Conservation (phyloP, 2,888 invertebrate genomes). For the Taphrorychus bicolor region DNA sequence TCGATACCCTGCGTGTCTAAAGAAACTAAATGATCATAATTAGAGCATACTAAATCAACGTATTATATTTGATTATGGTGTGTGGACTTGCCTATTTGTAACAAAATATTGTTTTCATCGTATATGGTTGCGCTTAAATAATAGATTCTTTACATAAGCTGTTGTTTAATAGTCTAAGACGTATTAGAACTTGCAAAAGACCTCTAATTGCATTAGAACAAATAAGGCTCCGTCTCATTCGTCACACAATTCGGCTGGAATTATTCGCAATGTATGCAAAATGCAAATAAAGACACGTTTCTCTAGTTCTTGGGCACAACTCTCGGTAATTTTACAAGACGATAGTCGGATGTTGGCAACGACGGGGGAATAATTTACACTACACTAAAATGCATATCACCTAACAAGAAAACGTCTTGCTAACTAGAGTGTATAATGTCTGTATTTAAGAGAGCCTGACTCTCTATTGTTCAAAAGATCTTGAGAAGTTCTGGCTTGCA, state of each 20-base stretch:
- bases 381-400: conserved; percentile 48
- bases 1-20: conserved; percentile 36
- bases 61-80: conserved; percentile 33
- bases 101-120: conserved; percentile 2
- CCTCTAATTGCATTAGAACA: not conserved
- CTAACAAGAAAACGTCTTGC: conserved; percentile 55
- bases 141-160: not conserved
- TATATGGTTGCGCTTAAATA: no score
- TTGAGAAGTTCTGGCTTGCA: conserved; percentile 51
- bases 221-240: conserved; percentile 8
- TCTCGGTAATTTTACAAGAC: conserved; percentile 22
- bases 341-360: conserved; percentile 28
- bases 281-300: conserved; percentile 19
- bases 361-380: conserved; percentile 47
- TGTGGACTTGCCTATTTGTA: conserved; percentile 18
- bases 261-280: conserved; percentile 28
- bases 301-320: conserved; percentile 25
- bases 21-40: conserved; percentile 36
- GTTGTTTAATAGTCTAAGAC: not conserved
- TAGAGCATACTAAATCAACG: conserved; percentile 36
- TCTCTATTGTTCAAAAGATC: conserved; percentile 56
- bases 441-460: conserved; percentile 60
- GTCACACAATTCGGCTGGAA: conserved; percentile 24
- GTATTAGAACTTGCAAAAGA: no score
- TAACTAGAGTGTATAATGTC: conserved; percentile 60